These are phyloP conservation scores for Pimephales promelas DNA, from an alignment of 2,113 vertebrate genomes.

Conservation along the genomic window DNA sequence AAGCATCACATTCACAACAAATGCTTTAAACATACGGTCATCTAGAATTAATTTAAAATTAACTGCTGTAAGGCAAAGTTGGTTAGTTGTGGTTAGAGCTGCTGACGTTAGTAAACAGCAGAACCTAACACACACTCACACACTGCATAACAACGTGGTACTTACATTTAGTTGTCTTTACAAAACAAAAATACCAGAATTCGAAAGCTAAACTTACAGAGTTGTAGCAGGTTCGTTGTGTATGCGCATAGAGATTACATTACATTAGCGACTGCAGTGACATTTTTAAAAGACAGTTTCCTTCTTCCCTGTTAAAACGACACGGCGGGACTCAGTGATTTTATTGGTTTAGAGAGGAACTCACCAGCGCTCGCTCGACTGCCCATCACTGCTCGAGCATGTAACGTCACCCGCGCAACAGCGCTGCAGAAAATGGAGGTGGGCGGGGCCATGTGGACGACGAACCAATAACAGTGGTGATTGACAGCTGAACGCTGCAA, in stretches of 20 bases:
- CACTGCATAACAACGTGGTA: slow-evolving; percentile 3
- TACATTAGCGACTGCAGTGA: background rate
- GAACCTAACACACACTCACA: background rate
- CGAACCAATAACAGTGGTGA: background rate
- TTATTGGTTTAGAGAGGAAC: slow-evolving; percentile 76
- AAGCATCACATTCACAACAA: slow-evolving; percentile 7
- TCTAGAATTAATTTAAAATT: background rate
- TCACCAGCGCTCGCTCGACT: slow-evolving; percentile 75
- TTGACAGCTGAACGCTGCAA: background rate
- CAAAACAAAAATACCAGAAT: background rate
- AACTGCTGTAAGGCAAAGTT: background rate
- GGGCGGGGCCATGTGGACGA: slow-evolving; percentile 12
- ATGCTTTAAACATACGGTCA: background rate
- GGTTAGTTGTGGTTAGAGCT: background rate
- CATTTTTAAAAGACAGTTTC: slow-evolving; percentile 29
- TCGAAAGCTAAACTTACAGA: background rate
- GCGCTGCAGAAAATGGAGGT: background rate
- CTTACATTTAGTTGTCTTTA: slow-evolving; percentile 4
- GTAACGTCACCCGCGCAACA: slow-evolving; percentile 44
- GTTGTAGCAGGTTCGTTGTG: background rate
- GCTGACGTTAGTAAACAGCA: background rate
- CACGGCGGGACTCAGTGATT: slow-evolving; percentile 59
- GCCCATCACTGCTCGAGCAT: slow-evolving; percentile 65
- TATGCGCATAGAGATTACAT: background rate
- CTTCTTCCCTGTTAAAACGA: slow-evolving; percentile 68